Conservation (phyloP, 92 coral and sea anemone species). For the Scolanthus callimorphus region DNA sequence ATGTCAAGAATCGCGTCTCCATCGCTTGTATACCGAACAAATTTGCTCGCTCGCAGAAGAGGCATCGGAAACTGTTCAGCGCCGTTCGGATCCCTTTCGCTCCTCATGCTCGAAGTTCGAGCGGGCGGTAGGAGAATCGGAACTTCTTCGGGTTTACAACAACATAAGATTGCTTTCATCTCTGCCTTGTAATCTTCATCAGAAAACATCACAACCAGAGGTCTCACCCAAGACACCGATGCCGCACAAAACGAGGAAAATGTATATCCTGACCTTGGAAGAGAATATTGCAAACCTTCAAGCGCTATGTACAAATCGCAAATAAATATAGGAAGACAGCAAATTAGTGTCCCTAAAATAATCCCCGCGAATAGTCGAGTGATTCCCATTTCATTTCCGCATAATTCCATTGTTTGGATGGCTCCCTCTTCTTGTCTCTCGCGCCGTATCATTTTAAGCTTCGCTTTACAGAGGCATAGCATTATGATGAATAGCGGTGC, state of each 20-base stretch:
- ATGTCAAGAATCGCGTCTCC: background rate
- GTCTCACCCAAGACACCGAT: slow-evolving; percentile 1
- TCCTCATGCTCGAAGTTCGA: slow-evolving; percentile 1
- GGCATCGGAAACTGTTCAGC: background rate
- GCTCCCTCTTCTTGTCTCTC: background rate
- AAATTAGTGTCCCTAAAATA: background rate
- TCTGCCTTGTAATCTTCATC: slow-evolving; percentile 1
- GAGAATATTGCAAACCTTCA: background rate
- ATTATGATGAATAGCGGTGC: background rate
- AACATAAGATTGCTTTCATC: background rate
- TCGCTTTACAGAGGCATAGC: background rate
- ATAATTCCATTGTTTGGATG: background rate
- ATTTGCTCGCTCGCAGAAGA: background rate
- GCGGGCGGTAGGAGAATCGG: background rate
- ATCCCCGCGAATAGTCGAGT: slow-evolving; percentile 1
- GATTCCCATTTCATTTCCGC: background rate
- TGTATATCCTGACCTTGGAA: background rate
- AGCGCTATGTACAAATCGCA: background rate
- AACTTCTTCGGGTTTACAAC: background rate
- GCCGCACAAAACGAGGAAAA: slow-evolving; percentile 1
- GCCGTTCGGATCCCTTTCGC: background rate
- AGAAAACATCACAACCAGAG: background rate
- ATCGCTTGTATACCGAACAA: background rate
- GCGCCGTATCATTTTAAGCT: background rate
- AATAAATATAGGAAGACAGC: background rate